Base-by-base conservation (phyloP, 2,888 invertebrate genomes). In the Hyalella azteca region DNA sequence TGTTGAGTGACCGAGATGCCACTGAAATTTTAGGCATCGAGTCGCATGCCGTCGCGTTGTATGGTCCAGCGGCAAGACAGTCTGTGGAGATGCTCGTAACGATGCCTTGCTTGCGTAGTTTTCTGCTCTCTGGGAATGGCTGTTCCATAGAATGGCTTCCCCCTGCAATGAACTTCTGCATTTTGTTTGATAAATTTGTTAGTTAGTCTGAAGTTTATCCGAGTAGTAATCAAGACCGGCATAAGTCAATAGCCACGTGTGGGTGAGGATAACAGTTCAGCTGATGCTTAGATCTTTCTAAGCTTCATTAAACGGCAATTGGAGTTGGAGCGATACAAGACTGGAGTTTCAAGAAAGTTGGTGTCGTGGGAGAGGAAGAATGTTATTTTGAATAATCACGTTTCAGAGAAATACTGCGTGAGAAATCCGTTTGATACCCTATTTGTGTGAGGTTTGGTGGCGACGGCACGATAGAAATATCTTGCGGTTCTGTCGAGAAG, bases 11-110 rank as follows among this genome's bases (percentile, higher is more conserved):
- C n/a, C 80, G 66, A 32, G 73, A 48, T 26, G 80, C 77, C 11
- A 78, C 50, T 15, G 76, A 77, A 36, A 82, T 80, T 41, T 79
- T 78, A 59, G 82, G 82, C 82, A 82, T 82, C 29, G 78, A 26
- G n/a, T 83, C 73, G 59, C 29, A 45, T 0, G 54, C 22, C 39
- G 59, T 19, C 19, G 32, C 7, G 66, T 22, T 32, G 32, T 29
- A 19, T 22, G 29, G 39, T 15, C 7, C 50, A 15, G 49, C n/a
- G 32, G 60, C 19, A 1, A 66, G 26, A 59, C 49, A 36, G 45
- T 41, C 60, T 26, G 54, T 48, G 11, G 80, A 59, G 39, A 82
- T 49, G 26, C 66, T 78, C 26, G 50, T 73, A 73, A 79, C 76
- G 40, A 60, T 40, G 45, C 48, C 73, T 40, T 78, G 77, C 22